Base-by-base conservation (phyloP, 2,113 vertebrate genomes). In the Hyperopisus bebe region DNA sequence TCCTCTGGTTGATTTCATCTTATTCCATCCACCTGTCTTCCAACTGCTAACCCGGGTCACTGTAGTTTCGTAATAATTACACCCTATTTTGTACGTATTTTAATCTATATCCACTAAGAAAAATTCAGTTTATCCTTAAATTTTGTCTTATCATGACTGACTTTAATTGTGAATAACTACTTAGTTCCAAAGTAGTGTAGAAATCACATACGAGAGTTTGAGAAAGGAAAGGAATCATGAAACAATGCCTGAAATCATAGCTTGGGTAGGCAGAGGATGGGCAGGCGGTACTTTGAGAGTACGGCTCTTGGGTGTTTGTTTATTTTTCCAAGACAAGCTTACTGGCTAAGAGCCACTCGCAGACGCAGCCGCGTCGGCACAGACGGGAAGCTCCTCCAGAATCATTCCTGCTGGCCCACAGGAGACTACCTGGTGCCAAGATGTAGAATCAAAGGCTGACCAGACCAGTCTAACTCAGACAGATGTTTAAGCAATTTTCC, bases 401-500 rank as follows among this genome's bases (percentile, higher is more conserved):
- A 62, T 15, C 24, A 17, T 53, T 90, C 85, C 89, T 77, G 85
- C 44, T 46, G 51, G 19, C 48, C 85, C 89, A 80, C 85, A 87
- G 85, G 47, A 51, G 87, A 85, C 87, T n/a, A 82, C 87, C 88
- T 88, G 82, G 87, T 89, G 77, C 87, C 90, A 83, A 88, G 48
- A 39, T 31, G 51, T 42, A 48, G 31, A 48, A 66, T 84, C 46
- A 89, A 66, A 90, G 42, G 47, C 77, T 44, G 46, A 42, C 77
- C 74, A 27, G 27, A 31, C 39, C 42, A 46, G 87, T 53, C 35
- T 83, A 62, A 84, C 47, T 19, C 83, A 44, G 87, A 91, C 84
- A 91, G 86, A 80, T 86, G 88, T 90, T 89, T 48, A 80, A 87
- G 88, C 83, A 51, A 39, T 89, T 66, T 84, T 89, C 46, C 39